Percentiles rank a stretch among this genome's conserved stretches.
Conservation (phyloP, 2,797 vertebrate genomes). For the Periparus ater region DNA sequence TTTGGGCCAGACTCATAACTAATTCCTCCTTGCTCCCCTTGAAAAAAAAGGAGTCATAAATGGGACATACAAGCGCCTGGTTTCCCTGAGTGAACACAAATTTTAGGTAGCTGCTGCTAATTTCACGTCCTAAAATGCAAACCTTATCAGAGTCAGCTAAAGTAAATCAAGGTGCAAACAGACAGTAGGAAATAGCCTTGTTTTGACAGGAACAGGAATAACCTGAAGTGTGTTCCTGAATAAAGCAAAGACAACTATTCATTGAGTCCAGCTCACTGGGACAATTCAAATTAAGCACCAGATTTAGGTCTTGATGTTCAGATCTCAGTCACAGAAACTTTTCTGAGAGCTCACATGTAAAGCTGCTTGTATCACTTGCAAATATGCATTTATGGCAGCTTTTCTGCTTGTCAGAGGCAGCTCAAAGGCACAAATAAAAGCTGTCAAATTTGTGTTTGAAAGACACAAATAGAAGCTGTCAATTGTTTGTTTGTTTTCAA, state of each 20-base stretch:
- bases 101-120: background rate
- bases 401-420: background rate
- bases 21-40: background rate
- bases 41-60: background rate
- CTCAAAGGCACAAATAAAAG: background rate
- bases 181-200: background rate
- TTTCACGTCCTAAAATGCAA: background rate
- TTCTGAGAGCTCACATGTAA: background rate
- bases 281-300: background rate
- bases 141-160: background rate
- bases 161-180: background rate
- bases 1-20: background rate
- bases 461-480: background rate
- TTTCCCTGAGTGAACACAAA: background rate
- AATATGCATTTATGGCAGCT: background rate
- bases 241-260: background rate
- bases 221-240: background rate
- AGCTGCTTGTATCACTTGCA: background rate
- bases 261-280: background rate
- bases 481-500: background rate
- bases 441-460: background rate
- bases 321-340: background rate
- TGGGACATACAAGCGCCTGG: rapidly evolving
- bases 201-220: background rate
- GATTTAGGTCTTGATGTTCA: background rate